Conservation (phyloP, 2,113 vertebrate species). For the Pelvicachromis taeniatus region DNA sequence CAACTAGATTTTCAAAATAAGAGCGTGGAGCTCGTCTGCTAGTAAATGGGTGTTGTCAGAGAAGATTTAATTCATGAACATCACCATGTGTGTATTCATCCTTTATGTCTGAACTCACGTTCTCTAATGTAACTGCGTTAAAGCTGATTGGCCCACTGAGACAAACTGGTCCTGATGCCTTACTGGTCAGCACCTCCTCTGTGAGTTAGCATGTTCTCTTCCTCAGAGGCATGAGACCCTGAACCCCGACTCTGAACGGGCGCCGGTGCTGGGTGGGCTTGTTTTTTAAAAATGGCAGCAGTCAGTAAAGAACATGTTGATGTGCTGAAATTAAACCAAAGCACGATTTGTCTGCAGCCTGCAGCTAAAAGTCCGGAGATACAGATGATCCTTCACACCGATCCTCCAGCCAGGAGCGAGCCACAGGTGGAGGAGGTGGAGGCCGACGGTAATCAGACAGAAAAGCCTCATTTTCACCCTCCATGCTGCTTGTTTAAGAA, state of each 20-base stretch:
- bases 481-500: fast-evolving
- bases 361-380: not conserved
- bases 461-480: not conserved
- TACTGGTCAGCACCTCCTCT: not conserved
- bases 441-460: not conserved
- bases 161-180: not conserved
- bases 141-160: not conserved
- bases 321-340: not conserved
- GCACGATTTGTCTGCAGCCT: not conserved
- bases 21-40: not conserved
- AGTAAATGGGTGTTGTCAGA: not conserved
- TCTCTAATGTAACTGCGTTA: not conserved
- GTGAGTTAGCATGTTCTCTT: not conserved
- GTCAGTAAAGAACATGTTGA: not conserved
- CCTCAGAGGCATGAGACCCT: not conserved
- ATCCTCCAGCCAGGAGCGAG: not conserved
- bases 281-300: not conserved
- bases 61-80: not conserved
- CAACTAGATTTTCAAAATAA: not conserved
- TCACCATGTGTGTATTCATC: not conserved
- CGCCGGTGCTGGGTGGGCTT: too few relatives aligned
- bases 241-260: too few relatives aligned
- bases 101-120: not conserved
- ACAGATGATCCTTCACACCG: not conserved
- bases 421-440: not conserved